These are phyloP conservation scores for Mylabris phalerata DNA, from an alignment of 1,140 invertebrate species.

Conservation along the genomic window DNA sequence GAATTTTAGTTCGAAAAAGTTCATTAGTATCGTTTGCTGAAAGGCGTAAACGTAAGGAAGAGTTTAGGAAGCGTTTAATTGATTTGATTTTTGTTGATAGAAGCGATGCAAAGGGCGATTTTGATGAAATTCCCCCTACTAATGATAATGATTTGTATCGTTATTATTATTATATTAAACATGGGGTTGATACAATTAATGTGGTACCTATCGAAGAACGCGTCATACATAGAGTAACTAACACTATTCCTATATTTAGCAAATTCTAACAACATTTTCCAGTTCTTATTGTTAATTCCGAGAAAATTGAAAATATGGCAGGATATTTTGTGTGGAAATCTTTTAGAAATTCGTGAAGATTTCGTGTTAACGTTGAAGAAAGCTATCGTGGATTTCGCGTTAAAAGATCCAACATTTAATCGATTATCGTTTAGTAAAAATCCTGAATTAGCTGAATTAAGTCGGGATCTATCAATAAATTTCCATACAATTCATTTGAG, in stretches of 20 bases:
- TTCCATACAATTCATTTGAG: slow-evolving; percentile 45
- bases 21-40: slow-evolving; percentile 54
- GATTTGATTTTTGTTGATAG: slow-evolving; percentile 47
- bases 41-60: slow-evolving; percentile 67
- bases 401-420: slow-evolving; percentile 62
- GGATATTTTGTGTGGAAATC: too few species aligned
- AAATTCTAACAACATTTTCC: slow-evolving; percentile 2
- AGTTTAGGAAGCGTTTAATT: slow-evolving; percentile 73
- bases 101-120: slow-evolving; percentile 40
- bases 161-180: slow-evolving; percentile 85
- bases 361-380: slow-evolving; percentile 83
- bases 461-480: too few species aligned
- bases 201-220: slow-evolving; percentile 68
- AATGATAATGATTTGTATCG: slow-evolving; percentile 64
- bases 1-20: neutral
- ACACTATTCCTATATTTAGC: neutral
- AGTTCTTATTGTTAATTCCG: slow-evolving; percentile 47
- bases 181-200: slow-evolving; percentile 80
- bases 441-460: too few species aligned
- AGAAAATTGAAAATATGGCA: slow-evolving; percentile 35
- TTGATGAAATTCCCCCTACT: slow-evolving; percentile 46
- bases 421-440: too few species aligned
- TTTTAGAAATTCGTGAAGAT: slow-evolving; percentile 60
- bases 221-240: slow-evolving; percentile 48
- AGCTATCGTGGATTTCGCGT: slow-evolving; percentile 79